Percentiles rank a stretch among this genome's conserved stretches.
These are phyloP conservation scores for Grus americana DNA, from an alignment of 2,113 vertebrate species.

Conservation along the genomic window DNA sequence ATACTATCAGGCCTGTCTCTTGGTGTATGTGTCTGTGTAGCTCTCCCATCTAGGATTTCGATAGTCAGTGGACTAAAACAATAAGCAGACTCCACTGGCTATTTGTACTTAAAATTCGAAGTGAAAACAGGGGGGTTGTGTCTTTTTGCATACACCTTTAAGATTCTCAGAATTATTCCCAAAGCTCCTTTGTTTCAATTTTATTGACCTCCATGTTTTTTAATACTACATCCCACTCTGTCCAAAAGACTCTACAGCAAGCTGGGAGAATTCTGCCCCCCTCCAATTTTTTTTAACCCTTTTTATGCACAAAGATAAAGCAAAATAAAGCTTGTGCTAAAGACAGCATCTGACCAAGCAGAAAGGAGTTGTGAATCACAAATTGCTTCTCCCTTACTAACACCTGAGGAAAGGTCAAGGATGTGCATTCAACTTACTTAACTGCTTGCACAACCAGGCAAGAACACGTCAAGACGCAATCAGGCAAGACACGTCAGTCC, in stretches of 20 bases:
- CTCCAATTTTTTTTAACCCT: not conserved
- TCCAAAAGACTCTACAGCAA: not conserved
- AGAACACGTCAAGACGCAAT: not conserved
- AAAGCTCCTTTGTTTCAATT: not conserved
- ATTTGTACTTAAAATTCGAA: not conserved
- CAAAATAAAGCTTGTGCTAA: not conserved
- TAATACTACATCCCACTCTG: not conserved
- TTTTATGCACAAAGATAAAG: not conserved
- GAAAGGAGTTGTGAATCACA: conserved; percentile 11
- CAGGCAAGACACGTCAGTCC: not conserved
- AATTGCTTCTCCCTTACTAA: conserved; percentile 18
- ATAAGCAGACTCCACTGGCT: not conserved
- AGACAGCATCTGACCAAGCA: not conserved
- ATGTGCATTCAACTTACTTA: not conserved
- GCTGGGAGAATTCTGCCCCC: too few species aligned
- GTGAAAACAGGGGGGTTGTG: not conserved
- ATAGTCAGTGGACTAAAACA: not conserved
- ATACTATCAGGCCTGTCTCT: not conserved
- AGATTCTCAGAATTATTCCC: not conserved
- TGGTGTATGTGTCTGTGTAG: not conserved
- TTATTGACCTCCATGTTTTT: not conserved
- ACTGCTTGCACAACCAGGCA: conserved; percentile 33
- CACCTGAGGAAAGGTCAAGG: conserved; percentile 41
- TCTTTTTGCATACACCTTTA: not conserved
- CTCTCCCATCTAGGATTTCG: not conserved